Base-by-base conservation (phyloP, 2,888 invertebrate genomes). In the Elegia similella region DNA sequence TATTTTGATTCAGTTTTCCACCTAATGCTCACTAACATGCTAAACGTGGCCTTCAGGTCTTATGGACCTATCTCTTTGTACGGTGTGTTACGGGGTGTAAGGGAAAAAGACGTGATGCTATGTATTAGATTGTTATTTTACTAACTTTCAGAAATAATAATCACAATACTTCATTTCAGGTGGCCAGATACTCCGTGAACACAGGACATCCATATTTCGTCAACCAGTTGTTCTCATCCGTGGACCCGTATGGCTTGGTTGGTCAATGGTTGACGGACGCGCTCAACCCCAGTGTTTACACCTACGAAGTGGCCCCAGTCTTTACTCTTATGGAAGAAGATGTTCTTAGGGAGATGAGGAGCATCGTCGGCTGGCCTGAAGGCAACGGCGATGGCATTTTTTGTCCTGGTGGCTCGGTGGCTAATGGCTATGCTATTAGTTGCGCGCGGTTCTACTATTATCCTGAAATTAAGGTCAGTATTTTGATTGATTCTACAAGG, bases 371-470 rank as follows among this genome's bases (percentile, higher is more conserved):
- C 0, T 97, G 95, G 91, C 86, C 92, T 23, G 89, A 94, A 54
- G 96, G 95, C 0, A 86, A 92, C 17, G 97, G 97, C 0, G 97
- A 97, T 76, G 97, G 97, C 0, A 95, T 98, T 59, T 97, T 97
- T 80, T 96, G 96, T 74, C 97, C 97, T 0, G 98, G 98, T 42
- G 98, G 98, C 0, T 97, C 97, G 0, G 94, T 97, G 71, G 95
- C 97, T 6, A 98, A 98, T 78, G 97, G 97, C 55, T 97, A 97
- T 72, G 97, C 96, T n/a, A 96, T 98, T 59, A 97, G 96, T 74
- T 94, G 97, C 70, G 97, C 98, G 1, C 92, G 98, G 57, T 94
- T 94, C 75, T 88, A 93, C 75, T 93, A 91, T 67, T 93, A 93
- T 72, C 96, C 97, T 0, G 94, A 96, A 65, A 92, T 95, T 59